Base-by-base conservation (phyloP, 2,113 vertebrate species). In the Prinia subflava region DNA sequence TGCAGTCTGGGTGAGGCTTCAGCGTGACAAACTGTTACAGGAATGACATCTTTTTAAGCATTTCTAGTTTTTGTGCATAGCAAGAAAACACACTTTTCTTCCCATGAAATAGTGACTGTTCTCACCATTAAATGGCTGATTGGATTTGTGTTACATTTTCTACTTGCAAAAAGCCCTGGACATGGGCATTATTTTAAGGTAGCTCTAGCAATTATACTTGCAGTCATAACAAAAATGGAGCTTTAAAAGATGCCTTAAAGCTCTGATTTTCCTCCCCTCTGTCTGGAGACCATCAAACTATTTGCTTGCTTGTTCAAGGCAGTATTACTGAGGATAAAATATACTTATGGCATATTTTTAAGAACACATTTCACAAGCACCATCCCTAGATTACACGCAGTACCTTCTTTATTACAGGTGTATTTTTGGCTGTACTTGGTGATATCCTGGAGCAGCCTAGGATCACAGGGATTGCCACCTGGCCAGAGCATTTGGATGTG, bases 401-500 rank as follows among this genome's bases (percentile, higher is more conserved):
- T 9, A 44, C 13, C 21, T 13, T 3, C 2, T 49, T 82, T 57
- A 30, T 6, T 31, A 46, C 9, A 55, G n/a, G 17, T 27, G 33
- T 2, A 13, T 20, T 60, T 90, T 88, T 46, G 30, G 17, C 68
- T 76, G 46, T 56, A 74, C 27, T 17, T 78, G 23, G 41, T 31
- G 44, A 13, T 42, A 63, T 21, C 28, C 27, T 8, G 4, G 37
- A 31, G 46, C 30, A 39, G 52, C 14, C 56, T 56, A 56, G 37
- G 7, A 19, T 28, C 55, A 15, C 35, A 65, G 41, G 39, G 15
- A 60, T 31, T 52, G 37, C 15, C 47, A 30, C 60, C 24, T 9
- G 24, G 27, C 19, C 2, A 0, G 47, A 47, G 15, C 0, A 0
- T 56, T 15, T 16, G 4, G 25, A 27, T 50, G 35, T 1, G 5